Conservation (phyloP, 2,888 invertebrate species). For the Oligia latruncula region DNA sequence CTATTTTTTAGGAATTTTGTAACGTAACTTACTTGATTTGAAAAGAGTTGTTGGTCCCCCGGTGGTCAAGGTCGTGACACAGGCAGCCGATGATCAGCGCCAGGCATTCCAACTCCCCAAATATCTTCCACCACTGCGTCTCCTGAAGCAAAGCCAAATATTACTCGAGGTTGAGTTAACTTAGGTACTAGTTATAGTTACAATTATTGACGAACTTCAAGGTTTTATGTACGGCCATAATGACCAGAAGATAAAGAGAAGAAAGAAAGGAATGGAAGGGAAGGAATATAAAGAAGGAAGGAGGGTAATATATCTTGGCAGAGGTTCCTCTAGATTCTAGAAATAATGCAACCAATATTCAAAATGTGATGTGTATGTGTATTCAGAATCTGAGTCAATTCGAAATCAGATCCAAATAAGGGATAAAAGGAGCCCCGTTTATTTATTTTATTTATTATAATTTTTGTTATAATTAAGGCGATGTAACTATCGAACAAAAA, state of each 20-base stretch:
- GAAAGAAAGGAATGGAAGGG: neutral
- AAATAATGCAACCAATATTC: neutral
- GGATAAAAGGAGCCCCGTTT: too few relatives aligned
- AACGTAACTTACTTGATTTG: slow-evolving; percentile 91
- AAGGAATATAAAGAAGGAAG: neutral
- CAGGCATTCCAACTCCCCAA: slow-evolving; percentile 97
- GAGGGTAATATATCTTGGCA: neutral
- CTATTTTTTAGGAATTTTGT: neutral
- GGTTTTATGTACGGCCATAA: neutral
- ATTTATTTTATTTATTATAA: too few relatives aligned
- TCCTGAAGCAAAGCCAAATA: slow-evolving; percentile 89
- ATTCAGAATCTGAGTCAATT: neutral
- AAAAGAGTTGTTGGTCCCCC: slow-evolving; percentile 99
- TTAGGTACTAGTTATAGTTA: neutral
- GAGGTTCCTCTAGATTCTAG: neutral
- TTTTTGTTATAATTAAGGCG: too few relatives aligned
- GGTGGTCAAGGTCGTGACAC: slow-evolving; percentile 98
- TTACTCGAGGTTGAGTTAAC: slow-evolving; percentile 51
- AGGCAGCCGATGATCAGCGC: slow-evolving; percentile 97
- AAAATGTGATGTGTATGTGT: neutral
- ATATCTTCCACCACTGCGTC: slow-evolving; percentile 98
- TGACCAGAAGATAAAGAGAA: neutral
- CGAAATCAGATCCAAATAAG: too few relatives aligned
- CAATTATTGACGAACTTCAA: neutral
- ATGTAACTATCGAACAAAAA: too few relatives aligned